phyloP scores from a whole-genome alignment of 2,888 invertebrate genomes.

The Blastobasis lacticolella region DNA sequence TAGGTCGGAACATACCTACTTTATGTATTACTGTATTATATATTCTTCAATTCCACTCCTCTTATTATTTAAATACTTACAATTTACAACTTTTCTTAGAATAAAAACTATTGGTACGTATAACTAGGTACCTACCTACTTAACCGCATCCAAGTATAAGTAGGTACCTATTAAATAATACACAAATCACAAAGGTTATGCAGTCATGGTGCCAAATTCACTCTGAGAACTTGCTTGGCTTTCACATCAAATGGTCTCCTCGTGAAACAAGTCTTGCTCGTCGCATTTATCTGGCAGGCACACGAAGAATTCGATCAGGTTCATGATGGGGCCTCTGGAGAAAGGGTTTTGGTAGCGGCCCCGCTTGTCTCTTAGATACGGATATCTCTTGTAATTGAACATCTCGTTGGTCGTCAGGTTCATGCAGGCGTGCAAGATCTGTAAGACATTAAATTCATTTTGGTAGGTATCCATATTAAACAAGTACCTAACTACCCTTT shows the following conservation, averaged over 20 bases:
- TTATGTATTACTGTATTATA: too few relatives aligned
- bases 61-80: too few relatives aligned
- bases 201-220: background rate
- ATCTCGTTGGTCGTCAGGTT: slow-evolving; percentile 96
- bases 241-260: slow-evolving; percentile 73
- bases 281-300: slow-evolving; percentile 87
- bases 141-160: too few relatives aligned
- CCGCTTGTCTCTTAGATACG: slow-evolving; percentile 89
- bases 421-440: slow-evolving; percentile 94
- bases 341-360: slow-evolving; percentile 94
- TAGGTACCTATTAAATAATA: too few relatives aligned
- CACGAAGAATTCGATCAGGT: slow-evolving; percentile 92
- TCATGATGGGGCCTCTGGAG: slow-evolving; percentile 89
- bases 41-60: too few relatives aligned
- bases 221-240: slow-evolving; percentile 14
- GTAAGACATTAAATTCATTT: slow-evolving; percentile 28
- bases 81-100: too few relatives aligned
- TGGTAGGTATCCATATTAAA: too few relatives aligned
- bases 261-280: slow-evolving; percentile 81
- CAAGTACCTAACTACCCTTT: too few relatives aligned
- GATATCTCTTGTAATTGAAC: slow-evolving; percentile 94
- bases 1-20: too few relatives aligned
- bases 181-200: too few relatives aligned
- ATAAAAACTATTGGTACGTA: too few relatives aligned
- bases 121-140: too few relatives aligned